A percentile compares a stretch with the other conserved stretches of the same genome.
Evolutionary conservation across 37 sponge, comb jelly and placozoan genomes (phyloP).

Genomic region (Hormiphora californensis): DNA sequence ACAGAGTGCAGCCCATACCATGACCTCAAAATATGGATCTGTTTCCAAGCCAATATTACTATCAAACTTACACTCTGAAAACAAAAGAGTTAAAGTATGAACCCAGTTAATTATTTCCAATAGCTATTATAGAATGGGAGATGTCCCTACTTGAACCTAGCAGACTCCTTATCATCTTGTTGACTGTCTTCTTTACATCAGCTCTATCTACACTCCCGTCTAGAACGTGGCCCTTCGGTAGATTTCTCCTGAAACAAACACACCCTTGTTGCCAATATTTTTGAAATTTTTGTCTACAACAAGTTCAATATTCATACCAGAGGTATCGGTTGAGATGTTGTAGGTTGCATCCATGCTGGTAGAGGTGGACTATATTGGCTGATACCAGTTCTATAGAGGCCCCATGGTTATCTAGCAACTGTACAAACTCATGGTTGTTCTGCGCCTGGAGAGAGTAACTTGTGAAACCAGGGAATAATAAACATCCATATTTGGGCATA

Average conservation of each 20-base stretch:
- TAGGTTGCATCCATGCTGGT: neutral
- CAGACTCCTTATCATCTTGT: constrained; percentile 23
- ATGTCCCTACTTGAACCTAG: neutral
- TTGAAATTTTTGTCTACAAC: neutral
- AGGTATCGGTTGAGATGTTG: constrained; percentile 1
- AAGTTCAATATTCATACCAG: neutral
- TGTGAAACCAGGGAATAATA: neutral
- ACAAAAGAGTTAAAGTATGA: neutral
- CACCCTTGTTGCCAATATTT: neutral
- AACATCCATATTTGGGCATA: neutral
- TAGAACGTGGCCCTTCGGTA: neutral
- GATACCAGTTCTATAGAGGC: constrained; percentile 25
- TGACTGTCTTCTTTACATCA: neutral
- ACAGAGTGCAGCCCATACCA: constrained; percentile 38
- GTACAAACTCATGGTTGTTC: constrained; percentile 21
- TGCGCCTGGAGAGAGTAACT: too few species aligned
- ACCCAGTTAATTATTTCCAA: neutral
- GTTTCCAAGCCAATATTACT: neutral
- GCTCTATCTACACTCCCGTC: neutral
- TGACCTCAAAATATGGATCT: constrained; percentile 33
- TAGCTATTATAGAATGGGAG: neutral
- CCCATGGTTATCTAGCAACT: constrained; percentile 1
- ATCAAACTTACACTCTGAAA: neutral
- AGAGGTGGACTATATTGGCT: neutral
- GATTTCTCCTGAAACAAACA: neutral